These are phyloP conservation scores for Reticulitermes speratus DNA, from an alignment of 1,140 invertebrate species.

Conservation along the genomic window DNA sequence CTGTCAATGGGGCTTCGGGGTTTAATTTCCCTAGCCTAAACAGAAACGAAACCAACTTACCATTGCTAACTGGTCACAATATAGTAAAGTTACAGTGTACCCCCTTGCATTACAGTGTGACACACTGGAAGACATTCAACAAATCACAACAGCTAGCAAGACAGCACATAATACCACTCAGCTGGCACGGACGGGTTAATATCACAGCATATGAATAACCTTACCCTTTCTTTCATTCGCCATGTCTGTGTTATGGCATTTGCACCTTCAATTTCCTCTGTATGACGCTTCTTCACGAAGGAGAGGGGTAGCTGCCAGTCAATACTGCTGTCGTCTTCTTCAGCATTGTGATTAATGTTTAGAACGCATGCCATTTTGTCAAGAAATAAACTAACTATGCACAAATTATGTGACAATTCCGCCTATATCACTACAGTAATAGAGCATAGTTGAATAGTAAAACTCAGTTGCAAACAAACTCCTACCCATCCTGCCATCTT, in stretches of 20 bases:
- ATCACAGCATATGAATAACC: conserved; percentile 33
- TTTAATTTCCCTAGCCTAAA: no score
- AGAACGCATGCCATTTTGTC: background rate
- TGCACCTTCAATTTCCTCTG: conserved; percentile 71
- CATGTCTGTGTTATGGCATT: conserved; percentile 75
- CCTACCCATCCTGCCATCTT: background rate
- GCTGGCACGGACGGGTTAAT: no score
- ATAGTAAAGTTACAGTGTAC: no score
- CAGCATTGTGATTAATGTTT: background rate
- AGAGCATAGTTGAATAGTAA: background rate
- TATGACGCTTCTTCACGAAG: conserved; percentile 70
- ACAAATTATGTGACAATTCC: background rate
- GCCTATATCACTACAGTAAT: background rate
- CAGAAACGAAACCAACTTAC: no score
- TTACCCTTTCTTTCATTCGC: conserved; percentile 89
- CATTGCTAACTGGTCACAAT: no score
- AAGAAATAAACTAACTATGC: background rate
- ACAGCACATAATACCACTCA: no score
- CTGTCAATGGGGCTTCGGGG: no score
- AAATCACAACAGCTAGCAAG: no score
- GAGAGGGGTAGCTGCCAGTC: conserved; percentile 66
- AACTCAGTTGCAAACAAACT: background rate
- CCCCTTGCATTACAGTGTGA: no score
- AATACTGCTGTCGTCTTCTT: conserved; percentile 28
- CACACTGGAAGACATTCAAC: no score